phyloP scores from a whole-genome alignment of 2,888 invertebrate genomes.

The Drosophila suboccidentalis region DNA sequence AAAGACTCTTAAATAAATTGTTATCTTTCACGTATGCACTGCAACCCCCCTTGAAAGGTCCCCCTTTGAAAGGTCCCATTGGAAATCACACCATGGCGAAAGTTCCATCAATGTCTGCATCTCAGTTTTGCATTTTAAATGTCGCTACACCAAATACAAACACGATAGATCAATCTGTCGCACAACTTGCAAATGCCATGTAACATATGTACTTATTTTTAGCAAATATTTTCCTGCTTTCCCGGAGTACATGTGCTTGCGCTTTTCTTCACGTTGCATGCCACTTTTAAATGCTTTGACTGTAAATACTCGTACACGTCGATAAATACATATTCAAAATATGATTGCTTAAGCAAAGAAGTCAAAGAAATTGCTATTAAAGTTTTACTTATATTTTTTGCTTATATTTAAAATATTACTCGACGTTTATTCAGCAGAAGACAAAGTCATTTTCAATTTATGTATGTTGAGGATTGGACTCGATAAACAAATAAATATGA shows the following conservation, averaged over 20 bases:
- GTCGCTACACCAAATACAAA: conserved; percentile 31
- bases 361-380: conserved; percentile 1
- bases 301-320: conserved; percentile 9
- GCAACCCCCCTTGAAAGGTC: neutral
- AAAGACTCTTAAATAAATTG: neutral
- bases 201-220: conserved; percentile 10
- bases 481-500: conserved; percentile 18
- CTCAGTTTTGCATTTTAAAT: conserved; percentile 11
- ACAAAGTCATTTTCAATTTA: conserved; percentile 5
- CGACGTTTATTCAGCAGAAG: neutral
- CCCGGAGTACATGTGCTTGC: neutral
- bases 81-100: too few relatives aligned
- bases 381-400: neutral
- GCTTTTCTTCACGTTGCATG: conserved; percentile 1
- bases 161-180: conserved; percentile 51
- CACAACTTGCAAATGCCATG: conserved; percentile 15
- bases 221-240: conserved; percentile 17
- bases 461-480: neutral
- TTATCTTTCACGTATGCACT: neutral
- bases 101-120: conserved; percentile 2
- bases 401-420: neutral
- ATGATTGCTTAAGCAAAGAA: neutral
- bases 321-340: conserved; percentile 3
- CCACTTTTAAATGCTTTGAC: conserved; percentile 5
- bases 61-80: neutral